A percentile compares a stretch with the other conserved stretches of the same genome.
phyloP scores from a whole-genome alignment of 2,888 invertebrate species.

The Pachydiplax longipennis region DNA sequence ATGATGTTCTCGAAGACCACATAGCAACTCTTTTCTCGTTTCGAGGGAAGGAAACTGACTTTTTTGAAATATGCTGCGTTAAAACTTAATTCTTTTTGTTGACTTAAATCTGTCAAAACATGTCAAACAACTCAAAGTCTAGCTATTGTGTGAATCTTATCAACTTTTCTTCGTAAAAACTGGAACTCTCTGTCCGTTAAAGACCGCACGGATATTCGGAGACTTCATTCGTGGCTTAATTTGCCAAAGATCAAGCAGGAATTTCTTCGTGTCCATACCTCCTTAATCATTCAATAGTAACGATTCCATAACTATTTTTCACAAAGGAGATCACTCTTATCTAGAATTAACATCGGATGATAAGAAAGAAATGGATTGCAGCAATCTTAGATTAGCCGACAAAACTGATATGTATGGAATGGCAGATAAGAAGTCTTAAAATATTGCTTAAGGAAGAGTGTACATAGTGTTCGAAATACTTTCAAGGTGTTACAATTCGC shows the following conservation, averaged over 20 bases:
- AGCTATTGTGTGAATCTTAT: neutral
- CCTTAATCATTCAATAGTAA: neutral
- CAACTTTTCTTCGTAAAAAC: neutral
- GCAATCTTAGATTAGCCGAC: neutral
- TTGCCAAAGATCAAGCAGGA: neutral
- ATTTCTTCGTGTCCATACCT: neutral
- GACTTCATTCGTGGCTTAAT: neutral
- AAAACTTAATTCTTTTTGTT: neutral
- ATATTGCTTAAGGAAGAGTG: neutral
- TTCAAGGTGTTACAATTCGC: neutral
- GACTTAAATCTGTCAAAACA: neutral
- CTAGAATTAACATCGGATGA: neutral
- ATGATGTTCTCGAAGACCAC: no score
- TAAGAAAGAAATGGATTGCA: neutral
- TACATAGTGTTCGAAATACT: neutral
- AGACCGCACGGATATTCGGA: neutral
- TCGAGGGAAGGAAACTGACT: no score
- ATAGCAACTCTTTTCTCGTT: no score
- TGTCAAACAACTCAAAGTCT: neutral
- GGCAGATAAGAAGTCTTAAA: slow-evolving; percentile 11
- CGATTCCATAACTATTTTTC: neutral
- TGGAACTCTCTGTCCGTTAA: neutral
- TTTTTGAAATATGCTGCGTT: neutral
- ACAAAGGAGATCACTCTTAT: neutral
- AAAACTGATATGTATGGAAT: neutral